A percentile compares a stretch with the other conserved stretches of the same genome.
phyloP scores from a whole-genome alignment of 2,797 vertebrate genomes.

The Natrix natrix region DNA sequence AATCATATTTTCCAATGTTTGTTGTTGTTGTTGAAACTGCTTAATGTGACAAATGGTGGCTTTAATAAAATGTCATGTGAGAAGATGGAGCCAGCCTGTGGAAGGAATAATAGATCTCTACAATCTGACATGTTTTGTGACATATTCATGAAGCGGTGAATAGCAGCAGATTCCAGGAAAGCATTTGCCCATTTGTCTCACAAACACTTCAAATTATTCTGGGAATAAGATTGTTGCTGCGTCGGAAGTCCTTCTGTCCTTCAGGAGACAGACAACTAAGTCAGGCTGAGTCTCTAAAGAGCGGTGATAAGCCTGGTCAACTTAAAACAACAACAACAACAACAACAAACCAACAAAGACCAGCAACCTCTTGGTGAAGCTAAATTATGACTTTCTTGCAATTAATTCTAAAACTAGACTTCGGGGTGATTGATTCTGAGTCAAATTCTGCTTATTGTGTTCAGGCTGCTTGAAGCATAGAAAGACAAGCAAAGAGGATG shows the following conservation, averaged over 20 bases:
- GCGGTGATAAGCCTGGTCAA: neutral
- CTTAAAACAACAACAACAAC: neutral
- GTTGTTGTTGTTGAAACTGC: constrained; percentile 60
- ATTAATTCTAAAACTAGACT: neutral
- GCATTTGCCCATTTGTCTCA: neutral
- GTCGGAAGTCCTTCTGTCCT: neutral
- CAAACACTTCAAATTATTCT: neutral
- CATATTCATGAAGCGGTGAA: neutral
- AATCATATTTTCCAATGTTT: constrained; percentile 54
- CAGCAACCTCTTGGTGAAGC: neutral
- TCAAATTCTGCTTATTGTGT: neutral
- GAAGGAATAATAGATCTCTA: constrained; percentile 48
- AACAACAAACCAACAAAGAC: neutral
- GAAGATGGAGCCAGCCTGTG: constrained; percentile 35
- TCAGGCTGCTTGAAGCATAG: neutral
- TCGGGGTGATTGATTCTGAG: neutral
- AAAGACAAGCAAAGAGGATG: neutral
- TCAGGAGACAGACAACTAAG: neutral
- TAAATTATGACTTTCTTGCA: neutral
- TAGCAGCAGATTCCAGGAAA: constrained; percentile 6
- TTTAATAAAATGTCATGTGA: constrained; percentile 48
- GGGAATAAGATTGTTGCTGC: neutral
- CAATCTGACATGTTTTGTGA: neutral
- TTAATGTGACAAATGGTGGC: constrained; percentile 65
- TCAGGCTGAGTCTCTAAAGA: neutral